Conservation (phyloP, 2,113 vertebrate species). For the Delphinapterus leucas region DNA sequence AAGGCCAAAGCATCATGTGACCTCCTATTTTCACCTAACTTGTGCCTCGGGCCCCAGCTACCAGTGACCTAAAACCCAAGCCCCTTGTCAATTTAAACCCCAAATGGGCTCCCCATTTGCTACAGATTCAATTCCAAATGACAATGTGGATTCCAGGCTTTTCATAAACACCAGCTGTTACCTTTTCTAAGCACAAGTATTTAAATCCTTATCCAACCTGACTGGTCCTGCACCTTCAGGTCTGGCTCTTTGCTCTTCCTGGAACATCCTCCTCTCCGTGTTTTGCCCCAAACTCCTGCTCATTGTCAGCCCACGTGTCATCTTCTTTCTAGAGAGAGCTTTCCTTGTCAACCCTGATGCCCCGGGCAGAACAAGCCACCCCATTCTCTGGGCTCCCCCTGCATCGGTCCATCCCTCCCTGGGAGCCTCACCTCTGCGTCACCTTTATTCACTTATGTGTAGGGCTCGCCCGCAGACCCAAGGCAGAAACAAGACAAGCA, state of each 20-base stretch:
- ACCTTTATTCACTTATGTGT: neutral
- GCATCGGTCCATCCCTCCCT: neutral
- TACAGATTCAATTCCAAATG: neutral
- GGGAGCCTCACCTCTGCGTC: neutral
- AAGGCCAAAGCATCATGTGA: neutral
- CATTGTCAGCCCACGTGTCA: neutral
- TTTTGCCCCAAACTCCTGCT: neutral
- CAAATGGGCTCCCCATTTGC: neutral
- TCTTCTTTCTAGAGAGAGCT: neutral
- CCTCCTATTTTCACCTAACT: neutral
- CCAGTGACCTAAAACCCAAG: neutral
- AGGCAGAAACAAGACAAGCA: neutral
- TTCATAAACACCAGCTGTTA: accelerated
- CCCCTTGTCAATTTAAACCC: neutral
- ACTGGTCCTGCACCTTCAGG: neutral
- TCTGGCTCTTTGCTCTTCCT: neutral
- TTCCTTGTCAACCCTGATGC: neutral
- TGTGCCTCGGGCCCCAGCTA: neutral
- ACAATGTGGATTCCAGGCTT: neutral
- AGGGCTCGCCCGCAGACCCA: neutral
- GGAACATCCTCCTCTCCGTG: neutral
- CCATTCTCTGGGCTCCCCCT: neutral
- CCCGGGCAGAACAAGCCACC: neutral
- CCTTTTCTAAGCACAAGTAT: neutral
- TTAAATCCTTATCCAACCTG: neutral